Conservation (phyloP, 2,888 invertebrate genomes). For the Ophraella communa region DNA sequence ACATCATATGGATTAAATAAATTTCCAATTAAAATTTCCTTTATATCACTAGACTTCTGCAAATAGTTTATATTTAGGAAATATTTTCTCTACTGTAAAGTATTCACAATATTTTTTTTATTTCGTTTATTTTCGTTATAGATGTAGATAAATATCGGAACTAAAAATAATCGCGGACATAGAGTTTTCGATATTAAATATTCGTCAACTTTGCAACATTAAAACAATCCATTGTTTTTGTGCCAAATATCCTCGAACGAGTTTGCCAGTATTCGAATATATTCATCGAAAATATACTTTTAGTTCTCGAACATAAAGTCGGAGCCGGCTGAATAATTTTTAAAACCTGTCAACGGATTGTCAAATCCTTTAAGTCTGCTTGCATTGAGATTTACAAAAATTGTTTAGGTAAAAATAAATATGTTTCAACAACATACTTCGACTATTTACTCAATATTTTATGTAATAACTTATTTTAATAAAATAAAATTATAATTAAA, state of each 20-base stretch:
- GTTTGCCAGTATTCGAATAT: background rate
- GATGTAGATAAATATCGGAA: background rate
- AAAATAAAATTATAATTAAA: no score
- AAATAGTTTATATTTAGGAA: no score
- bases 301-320: background rate
- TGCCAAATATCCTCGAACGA: background rate
- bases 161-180: background rate
- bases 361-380: background rate
- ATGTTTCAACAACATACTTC: background rate
- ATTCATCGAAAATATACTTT: background rate
- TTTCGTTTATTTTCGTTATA: background rate
- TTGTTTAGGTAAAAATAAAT: background rate
- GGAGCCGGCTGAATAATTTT: background rate
- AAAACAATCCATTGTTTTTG: background rate
- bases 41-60: no score
- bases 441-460: background rate
- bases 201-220: background rate
- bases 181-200: background rate
- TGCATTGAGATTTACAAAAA: background rate
- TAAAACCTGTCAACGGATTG: background rate
- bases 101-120: background rate
- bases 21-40: no score
- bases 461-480: no score
- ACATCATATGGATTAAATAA: no score
- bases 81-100: background rate